Evolutionary conservation across 1,140 invertebrate species (phyloP).

Genomic region (Bombyx mori): ASM3026992v2 NC_085113.1:9541001-9541500

Average conservation of each 20-base stretch:
- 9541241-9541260: conserved; percentile 87
- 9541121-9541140: conserved; percentile 87
- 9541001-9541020: too few species aligned
- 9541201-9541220: conserved; percentile 80
- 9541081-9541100: conserved; percentile 96
- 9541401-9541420: too few species aligned
- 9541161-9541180: conserved; percentile 82
- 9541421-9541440: too few species aligned
- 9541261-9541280: conserved; percentile 92
- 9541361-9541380: too few species aligned
- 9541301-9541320: too few species aligned
- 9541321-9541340: too few species aligned
- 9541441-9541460: too few species aligned
- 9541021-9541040: not conserved
- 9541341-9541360: too few species aligned
- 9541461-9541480: too few species aligned
- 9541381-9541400: too few species aligned
- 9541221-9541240: conserved; percentile 82
- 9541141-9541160: conserved; percentile 80
- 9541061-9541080: conserved; percentile 91
- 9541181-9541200: conserved; percentile 83
- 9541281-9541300: conserved; percentile 41
- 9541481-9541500: too few species aligned
- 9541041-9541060: conserved; percentile 70
- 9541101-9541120: conserved; percentile 89